These are phyloP conservation scores for Catocala nupta DNA, from an alignment of 2,888 invertebrate genomes.

Conservation along the genomic window DNA sequence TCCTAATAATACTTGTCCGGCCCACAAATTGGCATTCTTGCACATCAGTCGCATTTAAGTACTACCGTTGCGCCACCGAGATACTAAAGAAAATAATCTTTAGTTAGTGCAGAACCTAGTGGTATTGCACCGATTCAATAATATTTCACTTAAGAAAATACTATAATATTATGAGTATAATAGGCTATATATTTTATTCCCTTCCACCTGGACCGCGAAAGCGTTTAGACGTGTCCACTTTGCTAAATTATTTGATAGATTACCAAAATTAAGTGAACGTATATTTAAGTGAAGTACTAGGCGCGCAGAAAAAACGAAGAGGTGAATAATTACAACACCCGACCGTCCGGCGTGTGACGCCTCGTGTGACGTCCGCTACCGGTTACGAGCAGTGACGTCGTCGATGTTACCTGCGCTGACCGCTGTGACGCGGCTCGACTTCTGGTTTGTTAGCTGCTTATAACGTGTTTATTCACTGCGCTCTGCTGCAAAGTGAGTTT, in stretches of 20 bases:
- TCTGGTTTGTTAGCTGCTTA: background rate
- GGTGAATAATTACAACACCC: background rate
- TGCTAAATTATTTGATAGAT: background rate
- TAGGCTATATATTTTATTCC: no score
- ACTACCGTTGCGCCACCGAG: no score
- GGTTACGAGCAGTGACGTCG: background rate
- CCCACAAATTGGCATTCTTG: no score
- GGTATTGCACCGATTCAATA: no score
- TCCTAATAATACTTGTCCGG: no score
- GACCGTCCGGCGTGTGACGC: background rate
- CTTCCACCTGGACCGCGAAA: conserved; percentile 1
- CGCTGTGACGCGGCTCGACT: background rate
- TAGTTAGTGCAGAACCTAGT: no score
- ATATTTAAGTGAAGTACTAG: background rate
- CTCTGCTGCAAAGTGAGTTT: background rate
- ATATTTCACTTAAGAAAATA: no score
- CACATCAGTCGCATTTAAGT: no score
- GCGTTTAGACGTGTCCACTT: background rate
- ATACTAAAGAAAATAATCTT: no score
- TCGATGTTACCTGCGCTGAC: background rate
- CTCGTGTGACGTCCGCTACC: background rate
- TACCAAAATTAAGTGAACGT: conserved; percentile 2
- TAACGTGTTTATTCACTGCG: background rate
- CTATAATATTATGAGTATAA: no score
- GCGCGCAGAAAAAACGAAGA: conserved; percentile 7